Percentiles rank a stretch among this genome's conserved stretches.
Conservation (phyloP, 1,140 invertebrate genomes). For the Bombus superbus region DNA sequence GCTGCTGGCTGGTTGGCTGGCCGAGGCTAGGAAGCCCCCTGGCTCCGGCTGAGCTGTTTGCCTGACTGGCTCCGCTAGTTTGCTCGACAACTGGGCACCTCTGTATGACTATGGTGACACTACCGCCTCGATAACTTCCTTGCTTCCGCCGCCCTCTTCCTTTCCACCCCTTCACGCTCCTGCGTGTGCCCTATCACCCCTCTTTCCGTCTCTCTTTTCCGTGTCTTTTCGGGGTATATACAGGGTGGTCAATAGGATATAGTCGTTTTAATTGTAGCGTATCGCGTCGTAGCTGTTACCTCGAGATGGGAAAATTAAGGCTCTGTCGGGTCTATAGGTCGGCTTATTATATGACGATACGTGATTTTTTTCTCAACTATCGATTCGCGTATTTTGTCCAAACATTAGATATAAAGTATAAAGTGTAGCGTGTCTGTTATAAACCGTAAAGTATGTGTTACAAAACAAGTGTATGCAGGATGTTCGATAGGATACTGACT, state of each 20-base stretch:
- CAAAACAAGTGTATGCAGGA: neutral
- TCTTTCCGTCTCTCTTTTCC: neutral
- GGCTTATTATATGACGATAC: neutral
- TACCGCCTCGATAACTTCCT: constrained; percentile 70
- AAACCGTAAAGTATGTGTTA: neutral
- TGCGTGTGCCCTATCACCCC: constrained; percentile 18
- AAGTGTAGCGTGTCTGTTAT: neutral
- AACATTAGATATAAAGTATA: neutral
- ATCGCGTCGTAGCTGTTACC: neutral
- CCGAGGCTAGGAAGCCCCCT: constrained; percentile 41
- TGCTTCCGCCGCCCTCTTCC: constrained; percentile 47
- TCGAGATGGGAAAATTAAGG: neutral
- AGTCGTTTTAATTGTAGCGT: neutral
- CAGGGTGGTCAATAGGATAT: neutral
- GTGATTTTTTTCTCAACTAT: neutral
- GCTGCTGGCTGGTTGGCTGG: constrained; percentile 49
- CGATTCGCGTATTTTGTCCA: neutral
- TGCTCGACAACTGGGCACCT: constrained; percentile 67
- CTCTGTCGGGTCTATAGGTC: neutral
- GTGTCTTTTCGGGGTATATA: neutral
- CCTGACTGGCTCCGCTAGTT: constrained; percentile 63
- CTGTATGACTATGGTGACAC: constrained; percentile 62
- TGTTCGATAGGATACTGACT: neutral
- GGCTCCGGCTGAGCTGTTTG: constrained; percentile 56
- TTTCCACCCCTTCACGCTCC: constrained; percentile 9